These are phyloP conservation scores for Eupithecia tripunctaria DNA, from an alignment of 2,888 invertebrate genomes.

Conservation along the genomic window DNA sequence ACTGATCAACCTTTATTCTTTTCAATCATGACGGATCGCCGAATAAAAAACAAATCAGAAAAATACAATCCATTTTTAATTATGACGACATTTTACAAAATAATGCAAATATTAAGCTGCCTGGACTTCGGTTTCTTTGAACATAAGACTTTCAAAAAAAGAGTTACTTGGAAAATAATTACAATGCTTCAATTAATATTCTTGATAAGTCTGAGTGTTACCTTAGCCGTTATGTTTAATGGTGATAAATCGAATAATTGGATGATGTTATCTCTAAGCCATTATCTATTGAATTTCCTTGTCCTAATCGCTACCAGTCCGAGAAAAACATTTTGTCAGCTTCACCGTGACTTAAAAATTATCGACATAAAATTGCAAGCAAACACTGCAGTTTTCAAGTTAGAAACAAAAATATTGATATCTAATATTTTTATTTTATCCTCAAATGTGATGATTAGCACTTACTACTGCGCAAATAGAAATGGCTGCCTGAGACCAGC, in stretches of 20 bases:
- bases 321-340: conserved; percentile 1
- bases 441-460: not conserved
- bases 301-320: not conserved
- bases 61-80: not conserved
- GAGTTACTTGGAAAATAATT: not conserved
- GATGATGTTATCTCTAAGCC: not conserved
- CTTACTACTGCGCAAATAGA: not conserved
- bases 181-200: not conserved
- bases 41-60: not conserved
- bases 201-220: not conserved
- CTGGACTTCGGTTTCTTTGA: conserved; percentile 9
- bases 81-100: not conserved
- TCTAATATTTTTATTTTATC: not conserved
- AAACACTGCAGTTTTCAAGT: not conserved
- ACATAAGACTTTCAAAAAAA: not conserved
- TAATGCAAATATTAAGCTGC: not conserved
- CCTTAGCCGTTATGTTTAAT: not conserved
- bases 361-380: not conserved
- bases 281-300: not conserved
- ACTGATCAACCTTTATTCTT: not conserved
- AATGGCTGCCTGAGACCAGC: not conserved
- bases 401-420: not conserved
- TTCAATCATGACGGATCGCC: not conserved
- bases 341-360: not conserved
- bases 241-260: not conserved